Conservation (phyloP, 2,797 vertebrate species). For the Cossypha caffra region DNA sequence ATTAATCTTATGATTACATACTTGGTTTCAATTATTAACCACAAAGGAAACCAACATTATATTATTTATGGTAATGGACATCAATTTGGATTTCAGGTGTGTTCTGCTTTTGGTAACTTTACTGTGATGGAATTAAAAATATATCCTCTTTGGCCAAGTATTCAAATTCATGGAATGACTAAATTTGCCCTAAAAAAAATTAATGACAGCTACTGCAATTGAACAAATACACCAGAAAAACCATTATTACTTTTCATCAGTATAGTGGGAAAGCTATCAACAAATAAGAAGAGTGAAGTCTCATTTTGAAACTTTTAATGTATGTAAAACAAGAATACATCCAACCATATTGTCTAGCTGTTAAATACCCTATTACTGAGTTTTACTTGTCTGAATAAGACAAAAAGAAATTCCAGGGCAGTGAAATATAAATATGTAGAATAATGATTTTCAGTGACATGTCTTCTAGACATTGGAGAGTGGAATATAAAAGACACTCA, state of each 20-base stretch:
- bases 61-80: slow-evolving; percentile 51
- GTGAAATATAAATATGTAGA: neutral
- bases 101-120: neutral
- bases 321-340: neutral
- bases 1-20: slow-evolving; percentile 1
- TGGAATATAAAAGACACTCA: neutral
- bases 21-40: slow-evolving; percentile 41
- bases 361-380: neutral
- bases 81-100: neutral
- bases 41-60: neutral
- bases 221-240: neutral
- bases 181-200: neutral
- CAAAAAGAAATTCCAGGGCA: neutral
- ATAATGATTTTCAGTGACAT: neutral
- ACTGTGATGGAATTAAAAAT: neutral
- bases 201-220: neutral
- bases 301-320: neutral
- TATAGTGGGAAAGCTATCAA: neutral
- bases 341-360: neutral
- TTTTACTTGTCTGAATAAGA: neutral
- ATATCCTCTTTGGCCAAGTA: neutral
- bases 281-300: neutral
- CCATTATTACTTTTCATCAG: neutral
- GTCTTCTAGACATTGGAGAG: neutral
- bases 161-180: neutral